Evolutionary conservation across 2,113 vertebrate species (phyloP).

Genomic region (Zingel zingel): DNA sequence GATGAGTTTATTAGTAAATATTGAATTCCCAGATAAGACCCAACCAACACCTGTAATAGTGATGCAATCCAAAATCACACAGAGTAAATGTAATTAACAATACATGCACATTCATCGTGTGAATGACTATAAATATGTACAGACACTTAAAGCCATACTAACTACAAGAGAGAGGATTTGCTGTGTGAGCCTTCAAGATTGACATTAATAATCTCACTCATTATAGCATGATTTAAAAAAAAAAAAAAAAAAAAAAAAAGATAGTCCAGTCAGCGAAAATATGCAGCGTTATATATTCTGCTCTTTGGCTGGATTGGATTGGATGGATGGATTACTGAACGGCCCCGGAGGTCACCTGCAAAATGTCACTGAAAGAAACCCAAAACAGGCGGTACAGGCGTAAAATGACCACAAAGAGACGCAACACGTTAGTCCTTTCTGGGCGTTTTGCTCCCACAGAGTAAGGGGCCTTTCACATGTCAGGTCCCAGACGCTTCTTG

Average conservation of each 20-base stretch:
- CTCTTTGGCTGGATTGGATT: background rate
- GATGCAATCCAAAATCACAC: background rate
- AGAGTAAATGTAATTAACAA: background rate
- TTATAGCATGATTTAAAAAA: constrained; percentile 19
- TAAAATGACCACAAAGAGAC: background rate
- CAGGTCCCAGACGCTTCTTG: background rate
- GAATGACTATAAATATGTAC: constrained; percentile 28
- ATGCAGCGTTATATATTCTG: background rate
- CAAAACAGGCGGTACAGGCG: background rate
- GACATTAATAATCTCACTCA: constrained; percentile 17
- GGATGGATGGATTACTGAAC: background rate
- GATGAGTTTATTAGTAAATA: background rate
- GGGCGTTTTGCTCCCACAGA: background rate
- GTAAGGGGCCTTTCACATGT: background rate
- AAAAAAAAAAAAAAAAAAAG: no score
- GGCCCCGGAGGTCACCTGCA: background rate
- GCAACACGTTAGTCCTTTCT: background rate
- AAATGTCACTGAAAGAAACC: background rate
- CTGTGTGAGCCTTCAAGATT: constrained; percentile 10
- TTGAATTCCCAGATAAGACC: background rate
- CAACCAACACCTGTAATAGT: background rate
- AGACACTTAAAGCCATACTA: constrained; percentile 61
- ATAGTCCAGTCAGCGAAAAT: constrained; percentile 13
- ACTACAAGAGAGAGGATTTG: constrained; percentile 17
- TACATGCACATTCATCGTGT: constrained; percentile 4